A percentile compares a stretch with the other conserved stretches of the same genome.
Conservation (phyloP, 2,888 invertebrate species). For the Epirrita christyi region DNA sequence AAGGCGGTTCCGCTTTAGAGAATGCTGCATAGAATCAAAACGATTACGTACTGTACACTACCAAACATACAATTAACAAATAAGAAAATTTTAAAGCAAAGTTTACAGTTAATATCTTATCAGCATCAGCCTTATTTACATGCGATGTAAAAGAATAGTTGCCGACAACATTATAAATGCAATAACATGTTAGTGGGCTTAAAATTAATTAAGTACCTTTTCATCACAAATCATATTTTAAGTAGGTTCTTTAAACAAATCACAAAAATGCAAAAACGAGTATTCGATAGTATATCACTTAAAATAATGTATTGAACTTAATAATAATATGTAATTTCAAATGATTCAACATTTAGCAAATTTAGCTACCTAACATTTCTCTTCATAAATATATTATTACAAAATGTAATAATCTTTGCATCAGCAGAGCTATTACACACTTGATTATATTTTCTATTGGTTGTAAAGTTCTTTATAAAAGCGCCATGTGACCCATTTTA, state of each 20-base stretch:
- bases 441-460: slow-evolving; percentile 14
- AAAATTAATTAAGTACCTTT: slow-evolving; percentile 69
- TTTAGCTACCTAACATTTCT: slow-evolving; percentile 75
- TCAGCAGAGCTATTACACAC: slow-evolving; percentile 22
- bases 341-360: slow-evolving; percentile 62
- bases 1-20: too few relatives aligned
- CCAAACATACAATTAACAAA: slow-evolving; percentile 29
- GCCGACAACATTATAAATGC: slow-evolving; percentile 51
- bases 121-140: slow-evolving; percentile 76
- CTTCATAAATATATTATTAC: slow-evolving; percentile 40
- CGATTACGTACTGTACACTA: slow-evolving; percentile 13
- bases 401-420: slow-evolving; percentile 27
- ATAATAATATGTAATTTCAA: slow-evolving; percentile 38
- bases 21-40: too few relatives aligned
- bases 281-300: slow-evolving; percentile 42
- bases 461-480: slow-evolving; percentile 15
- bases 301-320: slow-evolving; percentile 2
- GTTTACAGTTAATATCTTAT: slow-evolving; percentile 55
- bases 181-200: slow-evolving; percentile 46
- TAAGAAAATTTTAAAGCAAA: slow-evolving; percentile 49
- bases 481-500: slow-evolving; percentile 5
- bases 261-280: slow-evolving; percentile 57
- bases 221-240: slow-evolving; percentile 39
- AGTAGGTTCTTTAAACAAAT: slow-evolving; percentile 40
- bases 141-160: slow-evolving; percentile 57